A percentile compares a stretch with the other conserved stretches of the same genome.
Evolutionary conservation across 2,888 invertebrate species (phyloP).

Genomic region (Philereme vetulata): DNA sequence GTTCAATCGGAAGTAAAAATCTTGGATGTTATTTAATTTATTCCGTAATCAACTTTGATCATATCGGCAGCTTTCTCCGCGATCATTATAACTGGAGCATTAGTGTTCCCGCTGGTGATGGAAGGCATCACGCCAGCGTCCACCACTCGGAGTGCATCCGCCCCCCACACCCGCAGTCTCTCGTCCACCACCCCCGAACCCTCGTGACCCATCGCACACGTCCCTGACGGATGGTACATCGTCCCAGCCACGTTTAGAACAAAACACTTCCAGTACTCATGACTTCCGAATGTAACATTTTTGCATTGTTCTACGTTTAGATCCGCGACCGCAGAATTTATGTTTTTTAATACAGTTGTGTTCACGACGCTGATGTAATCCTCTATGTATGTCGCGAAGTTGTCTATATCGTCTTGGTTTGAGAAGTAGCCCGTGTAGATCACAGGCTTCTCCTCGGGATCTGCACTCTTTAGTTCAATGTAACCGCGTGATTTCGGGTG

Average conservation of each 20-base stretch:
- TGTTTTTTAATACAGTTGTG: conserved; percentile 43
- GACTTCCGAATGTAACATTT: conserved; percentile 35
- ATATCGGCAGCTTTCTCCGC: conserved; percentile 85
- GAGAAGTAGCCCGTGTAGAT: conserved; percentile 45
- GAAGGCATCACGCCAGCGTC: conserved; percentile 86
- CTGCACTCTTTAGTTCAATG: conserved; percentile 41
- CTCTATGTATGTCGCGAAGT: conserved; percentile 39
- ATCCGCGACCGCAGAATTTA: conserved; percentile 41
- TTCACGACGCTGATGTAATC: conserved; percentile 45
- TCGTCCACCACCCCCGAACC: conserved; percentile 51
- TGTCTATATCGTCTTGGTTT: conserved; percentile 46
- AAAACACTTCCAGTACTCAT: conserved; percentile 54
- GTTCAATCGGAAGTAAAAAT: too few species aligned
- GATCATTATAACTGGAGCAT: conserved; percentile 85
- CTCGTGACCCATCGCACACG: conserved; percentile 55
- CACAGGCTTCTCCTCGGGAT: conserved; percentile 45
- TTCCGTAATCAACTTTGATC: conserved; percentile 66
- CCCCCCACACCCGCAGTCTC: conserved; percentile 72
- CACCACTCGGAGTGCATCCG: conserved; percentile 82
- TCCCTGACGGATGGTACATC: conserved; percentile 75
- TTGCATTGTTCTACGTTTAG: conserved; percentile 43
- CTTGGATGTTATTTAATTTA: not conserved
- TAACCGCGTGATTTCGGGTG: conserved; percentile 54
- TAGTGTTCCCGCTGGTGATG: conserved; percentile 84
- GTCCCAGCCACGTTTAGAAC: conserved; percentile 76